Conservation (phyloP, 2,888 invertebrate species). For the Apodemia arnacis region DNA sequence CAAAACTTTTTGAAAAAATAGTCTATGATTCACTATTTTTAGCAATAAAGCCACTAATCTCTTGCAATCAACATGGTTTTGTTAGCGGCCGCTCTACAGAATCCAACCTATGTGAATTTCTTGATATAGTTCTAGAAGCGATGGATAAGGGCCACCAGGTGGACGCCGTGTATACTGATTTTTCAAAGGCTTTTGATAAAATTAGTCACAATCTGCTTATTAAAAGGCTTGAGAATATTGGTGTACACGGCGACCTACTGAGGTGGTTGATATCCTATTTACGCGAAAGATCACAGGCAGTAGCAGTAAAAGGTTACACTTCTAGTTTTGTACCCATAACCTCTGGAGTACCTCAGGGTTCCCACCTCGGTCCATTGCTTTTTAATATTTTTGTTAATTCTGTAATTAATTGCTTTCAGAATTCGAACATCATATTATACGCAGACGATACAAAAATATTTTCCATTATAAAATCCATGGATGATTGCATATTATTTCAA, state of each 20-base stretch:
- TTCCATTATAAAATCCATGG: background rate
- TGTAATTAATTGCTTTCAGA: background rate
- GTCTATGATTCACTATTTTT: background rate
- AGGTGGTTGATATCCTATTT: constrained; percentile 9
- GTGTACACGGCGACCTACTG: constrained; percentile 21
- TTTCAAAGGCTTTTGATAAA: constrained; percentile 17
- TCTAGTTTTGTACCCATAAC: background rate
- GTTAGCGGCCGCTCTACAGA: constrained; percentile 11
- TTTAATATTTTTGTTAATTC: constrained; percentile 1
- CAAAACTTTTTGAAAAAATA: background rate
- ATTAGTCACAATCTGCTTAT: constrained; percentile 27
- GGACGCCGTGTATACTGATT: constrained; percentile 28
- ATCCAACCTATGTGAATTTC: constrained; percentile 26
- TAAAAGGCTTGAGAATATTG: background rate
- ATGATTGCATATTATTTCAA: background rate
- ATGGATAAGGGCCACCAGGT: constrained; percentile 12
- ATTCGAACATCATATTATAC: background rate
- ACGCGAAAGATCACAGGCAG: background rate
- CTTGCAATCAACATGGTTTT: constrained; percentile 19
- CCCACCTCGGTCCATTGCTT: background rate
- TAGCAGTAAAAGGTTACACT: background rate
- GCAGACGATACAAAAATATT: background rate
- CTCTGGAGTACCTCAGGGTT: constrained; percentile 12
- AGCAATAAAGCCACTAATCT: background rate
- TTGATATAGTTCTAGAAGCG: background rate